Percentiles rank a stretch among this genome's conserved stretches.
Conservation (phyloP, 2,113 vertebrate genomes). For the Maccullochella peelii region DNA sequence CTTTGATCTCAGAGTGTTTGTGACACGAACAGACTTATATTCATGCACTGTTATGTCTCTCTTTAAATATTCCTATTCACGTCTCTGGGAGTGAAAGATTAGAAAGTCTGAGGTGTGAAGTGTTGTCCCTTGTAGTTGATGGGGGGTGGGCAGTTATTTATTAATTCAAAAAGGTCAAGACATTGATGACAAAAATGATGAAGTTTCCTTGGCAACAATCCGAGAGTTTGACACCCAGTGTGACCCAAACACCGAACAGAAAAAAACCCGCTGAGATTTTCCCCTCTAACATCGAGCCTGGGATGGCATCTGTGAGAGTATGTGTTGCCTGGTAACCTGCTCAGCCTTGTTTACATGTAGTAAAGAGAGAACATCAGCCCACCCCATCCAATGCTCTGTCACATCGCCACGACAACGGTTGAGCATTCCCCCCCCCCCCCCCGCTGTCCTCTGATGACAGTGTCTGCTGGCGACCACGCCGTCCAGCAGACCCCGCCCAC, state of each 20-base stretch:
- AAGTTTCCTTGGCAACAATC: not conserved
- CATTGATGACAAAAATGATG: not conserved
- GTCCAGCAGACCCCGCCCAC: not conserved
- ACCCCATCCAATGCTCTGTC: not conserved
- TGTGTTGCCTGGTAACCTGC: conserved; percentile 75
- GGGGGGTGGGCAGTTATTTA: too few relatives aligned
- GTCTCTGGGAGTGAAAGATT: not conserved
- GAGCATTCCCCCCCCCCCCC: not conserved
- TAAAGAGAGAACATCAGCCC: conserved; percentile 36
- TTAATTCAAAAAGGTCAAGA: not conserved
- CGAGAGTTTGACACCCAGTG: not conserved
- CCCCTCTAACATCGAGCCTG: not conserved
- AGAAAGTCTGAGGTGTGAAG: not conserved
- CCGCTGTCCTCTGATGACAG: not conserved
- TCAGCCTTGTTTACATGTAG: conserved; percentile 59
- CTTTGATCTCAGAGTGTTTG: not conserved
- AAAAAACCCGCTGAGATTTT: not conserved
- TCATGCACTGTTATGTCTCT: not conserved
- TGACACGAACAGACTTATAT: not conserved
- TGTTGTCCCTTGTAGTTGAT: too few relatives aligned
- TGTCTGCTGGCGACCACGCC: not conserved
- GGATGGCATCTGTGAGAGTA: conserved; percentile 30
- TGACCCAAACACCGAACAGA: not conserved
- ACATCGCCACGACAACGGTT: conserved; percentile 19
- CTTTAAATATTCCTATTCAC: not conserved